A percentile compares a stretch with the other conserved stretches of the same genome.
phyloP scores from a whole-genome alignment of 2,888 invertebrate species.

The Pocota personata region DNA sequence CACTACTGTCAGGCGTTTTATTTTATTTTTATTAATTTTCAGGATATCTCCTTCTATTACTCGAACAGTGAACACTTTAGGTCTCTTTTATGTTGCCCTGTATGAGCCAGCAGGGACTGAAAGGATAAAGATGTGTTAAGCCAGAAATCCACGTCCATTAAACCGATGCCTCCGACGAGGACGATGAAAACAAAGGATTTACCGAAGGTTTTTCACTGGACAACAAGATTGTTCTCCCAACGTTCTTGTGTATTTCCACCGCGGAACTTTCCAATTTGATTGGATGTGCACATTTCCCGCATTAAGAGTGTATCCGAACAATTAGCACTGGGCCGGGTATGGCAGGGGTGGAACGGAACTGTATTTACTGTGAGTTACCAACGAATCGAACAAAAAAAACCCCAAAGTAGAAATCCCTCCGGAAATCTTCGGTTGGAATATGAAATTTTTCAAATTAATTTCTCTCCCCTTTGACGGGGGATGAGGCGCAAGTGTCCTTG shows the following conservation, averaged over 20 bases:
- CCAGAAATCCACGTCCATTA: slow-evolving; percentile 47
- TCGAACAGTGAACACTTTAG: slow-evolving; percentile 24
- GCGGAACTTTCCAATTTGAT: slow-evolving; percentile 31
- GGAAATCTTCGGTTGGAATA: slow-evolving; percentile 50
- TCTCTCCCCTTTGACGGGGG: neutral
- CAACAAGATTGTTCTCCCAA: slow-evolving; percentile 7
- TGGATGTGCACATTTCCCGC: slow-evolving; percentile 29
- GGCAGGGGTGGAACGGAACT: neutral
- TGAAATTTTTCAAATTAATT: slow-evolving; percentile 60
- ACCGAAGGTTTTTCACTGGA: slow-evolving; percentile 22
- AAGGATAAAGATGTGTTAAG: slow-evolving; percentile 56
- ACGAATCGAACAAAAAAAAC: neutral
- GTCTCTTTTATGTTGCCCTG: slow-evolving; percentile 5
- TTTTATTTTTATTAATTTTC: slow-evolving; percentile 71
- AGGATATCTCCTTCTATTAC: slow-evolving; percentile 40
- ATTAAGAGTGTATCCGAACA: slow-evolving; percentile 35
- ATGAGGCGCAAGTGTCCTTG: neutral
- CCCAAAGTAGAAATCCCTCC: slow-evolving; percentile 16
- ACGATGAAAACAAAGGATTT: slow-evolving; percentile 51
- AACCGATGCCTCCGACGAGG: slow-evolving; percentile 25
- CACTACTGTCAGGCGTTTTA: slow-evolving; percentile 69
- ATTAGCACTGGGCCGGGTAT: slow-evolving; percentile 26
- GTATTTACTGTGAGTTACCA: slow-evolving; percentile 6
- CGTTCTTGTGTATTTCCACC: neutral
- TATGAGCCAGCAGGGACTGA: neutral